Evolutionary conservation across 2,888 invertebrate genomes (phyloP), one percentile per base, ranked within the genome.

Genomic region (Chaitophorus viminalis): DNA sequence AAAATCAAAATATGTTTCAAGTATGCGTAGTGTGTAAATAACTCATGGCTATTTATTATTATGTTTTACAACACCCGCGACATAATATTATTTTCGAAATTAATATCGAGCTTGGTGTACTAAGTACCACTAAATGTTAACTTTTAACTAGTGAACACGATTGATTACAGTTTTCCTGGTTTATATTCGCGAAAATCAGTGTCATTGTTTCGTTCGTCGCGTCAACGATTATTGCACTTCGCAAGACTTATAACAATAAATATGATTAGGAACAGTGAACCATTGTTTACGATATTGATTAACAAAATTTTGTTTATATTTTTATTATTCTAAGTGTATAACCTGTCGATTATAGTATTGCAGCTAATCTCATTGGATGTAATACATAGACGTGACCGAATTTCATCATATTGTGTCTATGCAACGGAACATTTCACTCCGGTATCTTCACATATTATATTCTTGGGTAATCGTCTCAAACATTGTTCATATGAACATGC

Each of bases 1-100:
- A 60, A 46, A 65, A 65, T 76, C 65, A 46, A 76, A 76, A 68
- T 68, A 39, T 25, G 39, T 65, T 83, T 75, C 54, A 39, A 39
- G 76, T 84, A 84, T 77, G 76, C 84, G n/a, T 31, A 18, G 33
- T 31, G 68, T 77, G 68, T 76, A 76, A 46, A 31, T 33, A 75
- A 46, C 52, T 77, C 84, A 84, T 84, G 84, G 76, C 52, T 76
- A 65, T 70, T 9, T 25, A 74, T 39, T 72, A 52, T 70, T 65
- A 39, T 79, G 36, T 17, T 31, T 81, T 70, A 46, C 46, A 25
- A 68, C 25, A 39, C 29, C 11, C 46, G n/a, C 46, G 29, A 81
- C 25, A 5, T 3, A 17, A 14, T 33, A 72, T 72, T 1, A 36
- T 33, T 36, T 74, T 31, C 4, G 5, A 36, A 74, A 74, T 21